A percentile compares a stretch with the other conserved stretches of the same genome.
Evolutionary conservation across 2,113 vertebrate species (phyloP).

Genomic region (Ivindomyrus marchei): DNA sequence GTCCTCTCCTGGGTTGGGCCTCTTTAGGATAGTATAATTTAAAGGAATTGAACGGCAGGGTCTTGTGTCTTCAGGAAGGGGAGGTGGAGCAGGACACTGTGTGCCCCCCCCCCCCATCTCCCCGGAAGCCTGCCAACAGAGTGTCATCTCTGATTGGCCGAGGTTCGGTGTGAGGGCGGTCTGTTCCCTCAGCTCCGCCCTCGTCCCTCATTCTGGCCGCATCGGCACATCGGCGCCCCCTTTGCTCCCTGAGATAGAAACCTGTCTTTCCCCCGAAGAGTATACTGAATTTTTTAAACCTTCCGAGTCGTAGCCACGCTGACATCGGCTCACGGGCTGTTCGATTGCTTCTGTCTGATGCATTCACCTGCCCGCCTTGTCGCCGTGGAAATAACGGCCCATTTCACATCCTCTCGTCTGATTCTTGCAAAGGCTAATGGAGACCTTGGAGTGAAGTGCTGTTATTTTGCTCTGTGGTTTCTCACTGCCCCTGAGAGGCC

Average conservation of each 20-base stretch:
- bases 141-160: neutral
- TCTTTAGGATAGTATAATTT: neutral
- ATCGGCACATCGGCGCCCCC: too few species aligned
- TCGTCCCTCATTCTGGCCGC: neutral
- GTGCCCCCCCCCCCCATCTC: neutral
- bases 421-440: conserved; percentile 26
- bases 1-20: neutral
- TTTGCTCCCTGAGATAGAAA: neutral
- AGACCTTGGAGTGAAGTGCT: conserved; percentile 22
- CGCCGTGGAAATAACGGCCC: neutral
- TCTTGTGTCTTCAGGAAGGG: neutral
- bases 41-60: neutral
- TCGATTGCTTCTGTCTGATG: conserved; percentile 17
- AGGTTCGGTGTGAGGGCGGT: neutral
- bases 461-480: conserved; percentile 11
- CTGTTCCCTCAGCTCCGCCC: neutral
- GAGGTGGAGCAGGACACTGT: too few species aligned
- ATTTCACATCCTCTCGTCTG: conserved; percentile 10
- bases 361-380: neutral
- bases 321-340: conserved; percentile 20
- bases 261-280: neutral
- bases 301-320: neutral
- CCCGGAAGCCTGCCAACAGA: neutral
- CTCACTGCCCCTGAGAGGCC: conserved; percentile 36
- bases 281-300: neutral